phyloP scores from a whole-genome alignment of 2,797 vertebrate genomes.

The Argyrosomus regius region DNA sequence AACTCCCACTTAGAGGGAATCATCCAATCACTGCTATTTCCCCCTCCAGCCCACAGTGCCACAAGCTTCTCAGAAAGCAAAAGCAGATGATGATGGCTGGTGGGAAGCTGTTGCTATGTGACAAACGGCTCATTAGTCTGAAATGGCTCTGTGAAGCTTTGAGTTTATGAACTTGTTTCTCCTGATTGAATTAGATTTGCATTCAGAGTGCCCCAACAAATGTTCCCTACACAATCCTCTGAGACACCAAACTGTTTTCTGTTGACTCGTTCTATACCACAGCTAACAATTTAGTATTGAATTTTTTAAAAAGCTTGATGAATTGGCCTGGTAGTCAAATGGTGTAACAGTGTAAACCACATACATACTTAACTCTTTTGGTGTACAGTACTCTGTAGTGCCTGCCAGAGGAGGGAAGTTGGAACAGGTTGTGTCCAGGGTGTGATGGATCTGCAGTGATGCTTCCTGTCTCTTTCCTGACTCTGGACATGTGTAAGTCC shows the following conservation, averaged over 20 bases:
- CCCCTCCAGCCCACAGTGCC: neutral
- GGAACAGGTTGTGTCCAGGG: too few relatives aligned
- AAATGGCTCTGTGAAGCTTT: neutral
- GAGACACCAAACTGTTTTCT: neutral
- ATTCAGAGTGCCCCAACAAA: neutral
- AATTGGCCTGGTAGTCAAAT: neutral
- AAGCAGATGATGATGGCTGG: neutral
- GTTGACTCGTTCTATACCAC: neutral
- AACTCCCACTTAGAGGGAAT: neutral
- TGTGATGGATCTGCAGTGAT: too few relatives aligned
- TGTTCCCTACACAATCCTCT: neutral
- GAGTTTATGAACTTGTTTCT: conserved; percentile 15
- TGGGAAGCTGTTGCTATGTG: conserved; percentile 4
- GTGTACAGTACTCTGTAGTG: too few relatives aligned
- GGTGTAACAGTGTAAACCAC: too few relatives aligned
- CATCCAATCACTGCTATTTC: neutral
- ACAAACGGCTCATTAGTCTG: neutral
- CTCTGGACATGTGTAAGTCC: too few relatives aligned
- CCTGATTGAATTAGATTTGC: conserved; percentile 15
- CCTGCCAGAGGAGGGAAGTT: too few relatives aligned
- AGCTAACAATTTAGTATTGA: neutral
- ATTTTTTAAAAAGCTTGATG: too few relatives aligned
- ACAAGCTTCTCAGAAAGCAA: neutral
- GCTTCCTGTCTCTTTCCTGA: too few relatives aligned
- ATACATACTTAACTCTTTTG: too few relatives aligned